Conservation (phyloP, 2,113 vertebrate genomes). For the Chamaetylas fuelleborni region DNA sequence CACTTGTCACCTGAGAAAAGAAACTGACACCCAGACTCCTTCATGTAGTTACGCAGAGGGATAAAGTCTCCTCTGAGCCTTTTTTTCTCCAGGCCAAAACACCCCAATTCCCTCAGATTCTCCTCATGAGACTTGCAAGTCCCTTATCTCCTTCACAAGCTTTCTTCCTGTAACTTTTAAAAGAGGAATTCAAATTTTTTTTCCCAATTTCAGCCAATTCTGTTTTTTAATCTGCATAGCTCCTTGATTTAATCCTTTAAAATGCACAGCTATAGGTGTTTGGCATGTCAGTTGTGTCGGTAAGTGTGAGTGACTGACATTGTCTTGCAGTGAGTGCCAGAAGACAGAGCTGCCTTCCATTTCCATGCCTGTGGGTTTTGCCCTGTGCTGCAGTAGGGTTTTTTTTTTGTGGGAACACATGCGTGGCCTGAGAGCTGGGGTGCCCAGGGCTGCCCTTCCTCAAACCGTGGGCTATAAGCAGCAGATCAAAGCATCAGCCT, state of each 20-base stretch:
- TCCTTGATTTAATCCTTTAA: not conserved
- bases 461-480: not conserved
- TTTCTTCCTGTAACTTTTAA: not conserved
- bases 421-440: not conserved
- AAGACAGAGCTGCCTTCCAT: not conserved
- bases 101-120: not conserved
- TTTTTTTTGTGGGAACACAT: not conserved
- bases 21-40: not conserved
- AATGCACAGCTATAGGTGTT: not conserved
- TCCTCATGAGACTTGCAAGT: not conserved
- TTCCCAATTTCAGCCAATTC: not conserved
- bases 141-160: not conserved
- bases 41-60: not conserved
- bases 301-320: not conserved
- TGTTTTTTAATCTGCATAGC: not conserved
- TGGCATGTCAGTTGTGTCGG: not conserved
- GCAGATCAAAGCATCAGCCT: not conserved
- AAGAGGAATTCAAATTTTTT: not conserved
- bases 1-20: not conserved
- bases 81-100: not conserved
- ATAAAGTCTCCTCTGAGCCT: not conserved
- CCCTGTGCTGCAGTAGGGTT: not conserved
- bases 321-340: fast-evolving
- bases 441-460: not conserved
- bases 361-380: not conserved